Conservation (phyloP, 2,888 invertebrate genomes). For the Galeruca laticollis region DNA sequence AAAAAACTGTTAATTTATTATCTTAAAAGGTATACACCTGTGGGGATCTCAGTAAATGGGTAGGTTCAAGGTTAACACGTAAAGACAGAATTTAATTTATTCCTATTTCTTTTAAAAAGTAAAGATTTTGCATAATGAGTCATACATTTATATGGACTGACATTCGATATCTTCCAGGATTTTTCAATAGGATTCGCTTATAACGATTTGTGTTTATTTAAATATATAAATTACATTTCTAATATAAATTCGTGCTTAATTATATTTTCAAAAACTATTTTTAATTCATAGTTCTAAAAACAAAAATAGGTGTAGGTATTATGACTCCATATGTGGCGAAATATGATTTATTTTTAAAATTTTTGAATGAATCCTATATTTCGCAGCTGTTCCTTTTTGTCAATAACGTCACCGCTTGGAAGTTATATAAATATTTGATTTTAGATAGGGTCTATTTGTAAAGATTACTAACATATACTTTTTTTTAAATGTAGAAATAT, state of each 20-base stretch:
- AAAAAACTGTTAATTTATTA: conserved; percentile 8
- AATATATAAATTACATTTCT: background rate
- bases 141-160: conserved; percentile 33
- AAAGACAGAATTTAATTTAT: conserved; percentile 8
- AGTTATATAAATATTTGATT: conserved; percentile 9
- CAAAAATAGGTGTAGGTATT: conserved; percentile 29
- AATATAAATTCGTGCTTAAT: conserved; percentile 11
- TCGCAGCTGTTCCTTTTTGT: conserved; percentile 4
- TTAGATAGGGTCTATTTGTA: background rate
- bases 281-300: conserved; percentile 19
- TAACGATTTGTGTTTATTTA: background rate
- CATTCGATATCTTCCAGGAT: conserved; percentile 27
- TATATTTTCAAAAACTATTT: conserved; percentile 20
- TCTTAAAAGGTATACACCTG: conserved; percentile 14
- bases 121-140: conserved; percentile 24
- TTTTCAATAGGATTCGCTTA: background rate
- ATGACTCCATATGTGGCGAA: conserved; percentile 32
- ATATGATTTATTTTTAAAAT: conserved; percentile 29
- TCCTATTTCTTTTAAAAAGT: conserved; percentile 13
- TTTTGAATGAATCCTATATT: conserved; percentile 14
- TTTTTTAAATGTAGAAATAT: background rate
- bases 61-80: conserved; percentile 25
- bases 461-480: background rate
- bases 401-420: conserved; percentile 6
- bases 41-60: conserved; percentile 20